phyloP scores from a whole-genome alignment of 2,888 invertebrate species.

The Trileptium ribeirensis region DNA sequence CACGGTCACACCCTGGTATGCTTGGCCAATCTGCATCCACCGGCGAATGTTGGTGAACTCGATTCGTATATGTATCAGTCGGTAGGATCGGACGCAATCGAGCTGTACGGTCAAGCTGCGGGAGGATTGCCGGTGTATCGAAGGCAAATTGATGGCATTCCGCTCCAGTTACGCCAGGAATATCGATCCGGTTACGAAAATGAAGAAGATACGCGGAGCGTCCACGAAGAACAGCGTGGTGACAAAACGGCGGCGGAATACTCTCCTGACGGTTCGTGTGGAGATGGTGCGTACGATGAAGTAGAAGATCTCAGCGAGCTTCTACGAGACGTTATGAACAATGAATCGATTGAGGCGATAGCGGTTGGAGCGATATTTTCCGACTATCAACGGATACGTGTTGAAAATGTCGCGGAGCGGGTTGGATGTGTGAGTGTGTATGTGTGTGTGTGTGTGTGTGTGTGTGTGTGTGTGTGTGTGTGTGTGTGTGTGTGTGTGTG shows the following conservation, averaged over 20 bases:
- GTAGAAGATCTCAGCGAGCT: constrained; percentile 90
- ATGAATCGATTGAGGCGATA: constrained; percentile 68
- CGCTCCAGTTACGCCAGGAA: constrained; percentile 63
- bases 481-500: too few species aligned
- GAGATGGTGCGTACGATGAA: constrained; percentile 71
- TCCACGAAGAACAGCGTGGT: too few species aligned
- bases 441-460: neutral
- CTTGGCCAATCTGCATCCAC: constrained; percentile 83
- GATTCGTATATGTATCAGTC: constrained; percentile 99
- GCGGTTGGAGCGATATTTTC: constrained; percentile 95
- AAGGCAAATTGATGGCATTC: constrained; percentile 71
- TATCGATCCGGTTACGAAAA: too few species aligned
- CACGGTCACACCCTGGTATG: constrained; percentile 92
- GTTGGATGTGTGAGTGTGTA: neutral
- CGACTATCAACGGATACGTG: constrained; percentile 92
- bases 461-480: too few species aligned
- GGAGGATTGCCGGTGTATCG: constrained; percentile 74
- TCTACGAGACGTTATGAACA: constrained; percentile 62
- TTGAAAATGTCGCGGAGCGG: constrained; percentile 70
- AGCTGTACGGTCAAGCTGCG: constrained; percentile 81
- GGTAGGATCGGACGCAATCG: constrained; percentile 89
- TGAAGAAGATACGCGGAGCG: neutral
- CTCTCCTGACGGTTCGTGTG: neutral
- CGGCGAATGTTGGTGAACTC: constrained; percentile 64
- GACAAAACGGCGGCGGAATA: constrained; percentile 70